Conservation (phyloP, 2,888 invertebrate species). For the Sturmia bella region DNA sequence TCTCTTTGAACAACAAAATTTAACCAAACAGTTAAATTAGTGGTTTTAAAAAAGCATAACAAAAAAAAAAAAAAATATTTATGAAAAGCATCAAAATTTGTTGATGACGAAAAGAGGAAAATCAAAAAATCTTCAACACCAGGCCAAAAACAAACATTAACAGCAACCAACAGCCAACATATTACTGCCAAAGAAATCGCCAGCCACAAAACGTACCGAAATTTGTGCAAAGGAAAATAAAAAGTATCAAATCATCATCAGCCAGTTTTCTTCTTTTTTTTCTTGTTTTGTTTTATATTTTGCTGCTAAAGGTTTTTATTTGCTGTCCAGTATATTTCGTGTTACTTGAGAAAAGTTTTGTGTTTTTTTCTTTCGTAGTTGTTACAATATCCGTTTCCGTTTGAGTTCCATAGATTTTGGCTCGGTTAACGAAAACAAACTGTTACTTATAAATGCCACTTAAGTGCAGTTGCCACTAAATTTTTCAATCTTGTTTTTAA, state of each 20-base stretch:
- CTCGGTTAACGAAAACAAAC: constrained; percentile 62
- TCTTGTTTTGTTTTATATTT: not conserved
- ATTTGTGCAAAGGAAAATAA: not conserved
- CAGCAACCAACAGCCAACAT: not conserved
- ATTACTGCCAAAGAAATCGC: not conserved
- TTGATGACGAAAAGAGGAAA: constrained; percentile 8
- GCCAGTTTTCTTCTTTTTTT: constrained; percentile 12
- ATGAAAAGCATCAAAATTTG: constrained; percentile 5
- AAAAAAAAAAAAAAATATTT: constrained; percentile 23
- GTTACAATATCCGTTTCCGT: constrained; percentile 65
- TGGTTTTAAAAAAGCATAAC: too few relatives aligned
- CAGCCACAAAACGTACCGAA: constrained; percentile 10
- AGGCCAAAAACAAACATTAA: constrained; percentile 8
- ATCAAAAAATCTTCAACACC: constrained; percentile 6
- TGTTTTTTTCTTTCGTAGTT: constrained; percentile 7
- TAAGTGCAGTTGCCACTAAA: constrained; percentile 66
- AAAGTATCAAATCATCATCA: constrained; percentile 48
- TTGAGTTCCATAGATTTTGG: constrained; percentile 41
- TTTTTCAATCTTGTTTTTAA: constrained; percentile 42
- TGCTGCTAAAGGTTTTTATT: not conserved
- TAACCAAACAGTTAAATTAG: constrained; percentile 53
- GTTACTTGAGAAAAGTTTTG: constrained; percentile 35
- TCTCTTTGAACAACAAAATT: constrained; percentile 34
- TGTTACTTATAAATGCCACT: constrained; percentile 69
- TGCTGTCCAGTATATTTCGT: constrained; percentile 17